Base-by-base conservation (phyloP, 2,888 invertebrate species). In the Bursaphelenchus okinawaensis region DNA sequence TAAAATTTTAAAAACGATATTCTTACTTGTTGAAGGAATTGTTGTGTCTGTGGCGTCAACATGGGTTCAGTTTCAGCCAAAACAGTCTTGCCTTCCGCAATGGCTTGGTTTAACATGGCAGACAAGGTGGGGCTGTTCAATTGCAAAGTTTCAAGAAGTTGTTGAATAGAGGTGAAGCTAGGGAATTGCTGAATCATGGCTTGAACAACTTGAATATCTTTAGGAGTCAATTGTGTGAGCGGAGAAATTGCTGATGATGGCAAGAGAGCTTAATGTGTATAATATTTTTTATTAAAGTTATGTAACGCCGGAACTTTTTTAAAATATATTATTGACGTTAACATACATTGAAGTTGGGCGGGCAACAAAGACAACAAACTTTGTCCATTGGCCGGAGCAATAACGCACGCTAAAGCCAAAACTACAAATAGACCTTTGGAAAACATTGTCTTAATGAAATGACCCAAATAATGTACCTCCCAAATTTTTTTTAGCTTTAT, bases 331-430 rank as follows among this genome's bases (percentile, higher is more conserved):
- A 9, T 12, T 23, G 50, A 22, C 31, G 24, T 24, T 56, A 56
- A 29, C 56, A 23, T 29, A 56, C 31, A 56, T 40, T 56, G 31
- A 56, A 26, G 22, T 29, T 40, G 31, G 23, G 50, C 16, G 26
- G 40, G 22, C 22, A 56, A 56, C 7, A 26, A 22, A 22, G 56
- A 29, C 19, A 29, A 56, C 31, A 22, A 50, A 50, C 56, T 56
- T 20, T 40, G 50, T 56, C 50, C 56, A 40, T 7, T 9, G 40
- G 24, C 22, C 26, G 56, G 8, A 26, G 0, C 31, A 23, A n/a
- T 26, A 56, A 56, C 22, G 26, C 22, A 56, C 23, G 56, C 56
- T 19, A 40, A 40, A 50, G 56, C 56, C 50, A 29, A 40, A 19
- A 40, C 20, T 24, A 24, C 56, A 50, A 26, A 16, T 16, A 6